Conservation (phyloP, 2,797 vertebrate species). For the Squalus acanthias region DNA sequence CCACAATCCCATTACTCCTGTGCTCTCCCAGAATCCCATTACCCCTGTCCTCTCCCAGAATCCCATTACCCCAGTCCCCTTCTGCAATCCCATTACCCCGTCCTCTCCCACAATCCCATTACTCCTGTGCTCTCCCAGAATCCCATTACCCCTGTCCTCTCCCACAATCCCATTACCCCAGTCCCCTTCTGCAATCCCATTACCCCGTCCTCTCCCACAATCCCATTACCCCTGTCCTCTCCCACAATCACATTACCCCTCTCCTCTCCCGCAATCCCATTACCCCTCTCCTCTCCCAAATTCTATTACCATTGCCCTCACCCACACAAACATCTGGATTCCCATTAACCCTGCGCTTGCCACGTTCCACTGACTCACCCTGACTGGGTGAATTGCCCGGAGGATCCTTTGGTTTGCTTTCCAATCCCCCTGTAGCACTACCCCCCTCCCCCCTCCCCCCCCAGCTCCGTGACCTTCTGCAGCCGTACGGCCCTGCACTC, state of each 20-base stretch:
- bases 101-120: too few relatives aligned
- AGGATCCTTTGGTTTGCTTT: background rate
- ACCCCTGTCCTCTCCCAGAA: too few relatives aligned
- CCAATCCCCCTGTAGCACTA: background rate
- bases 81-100: too few relatives aligned
- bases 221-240: constrained; percentile 39
- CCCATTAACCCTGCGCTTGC: background rate
- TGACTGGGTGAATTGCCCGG: background rate
- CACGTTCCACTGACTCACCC: background rate
- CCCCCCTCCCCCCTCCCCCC: too few relatives aligned
- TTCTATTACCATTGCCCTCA: too few relatives aligned
- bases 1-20: too few relatives aligned
- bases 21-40: too few relatives aligned
- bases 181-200: too few relatives aligned
- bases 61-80: too few relatives aligned
- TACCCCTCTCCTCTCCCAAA: too few relatives aligned
- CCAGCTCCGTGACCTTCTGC: background rate
- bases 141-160: too few relatives aligned
- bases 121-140: background rate
- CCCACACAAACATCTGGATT: background rate
- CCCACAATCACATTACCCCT: constrained; percentile 26
- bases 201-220: background rate
- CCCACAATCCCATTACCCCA: too few relatives aligned
- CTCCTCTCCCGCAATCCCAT: background rate
- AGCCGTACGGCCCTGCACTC: background rate